Percentiles rank a stretch among this genome's conserved stretches.
Conservation (phyloP, 2,113 vertebrate species). For the Argyrosomus japonicus region DNA sequence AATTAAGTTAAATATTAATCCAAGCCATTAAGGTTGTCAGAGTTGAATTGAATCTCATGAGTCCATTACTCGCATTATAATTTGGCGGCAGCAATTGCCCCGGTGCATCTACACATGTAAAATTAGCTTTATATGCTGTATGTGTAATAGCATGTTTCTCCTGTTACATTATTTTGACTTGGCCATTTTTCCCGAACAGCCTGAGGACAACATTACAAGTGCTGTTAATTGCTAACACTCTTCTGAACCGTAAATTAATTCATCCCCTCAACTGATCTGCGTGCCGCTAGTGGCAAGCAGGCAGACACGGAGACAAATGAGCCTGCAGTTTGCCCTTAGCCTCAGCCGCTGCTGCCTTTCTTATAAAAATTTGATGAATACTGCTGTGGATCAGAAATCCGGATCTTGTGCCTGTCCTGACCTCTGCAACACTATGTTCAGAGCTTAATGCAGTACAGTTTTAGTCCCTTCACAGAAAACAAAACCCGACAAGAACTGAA, state of each 20-base stretch:
- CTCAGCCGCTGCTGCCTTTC: slow-evolving; percentile 17
- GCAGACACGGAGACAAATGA: slow-evolving; percentile 25
- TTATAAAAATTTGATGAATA: slow-evolving; percentile 53
- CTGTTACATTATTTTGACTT: slow-evolving; percentile 22
- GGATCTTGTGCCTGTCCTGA: too few species aligned
- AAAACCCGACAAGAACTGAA: too few species aligned
- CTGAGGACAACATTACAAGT: slow-evolving; percentile 38
- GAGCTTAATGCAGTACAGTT: too few species aligned
- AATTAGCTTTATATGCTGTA: slow-evolving; percentile 3
- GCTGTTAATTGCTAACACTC: slow-evolving; percentile 58
- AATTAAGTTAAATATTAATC: background rate
- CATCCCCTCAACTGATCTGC: slow-evolving; percentile 33
- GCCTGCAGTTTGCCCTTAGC: slow-evolving; percentile 34
- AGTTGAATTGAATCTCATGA: slow-evolving; percentile 26
- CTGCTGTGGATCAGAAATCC: background rate
- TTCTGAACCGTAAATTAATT: slow-evolving; percentile 55
- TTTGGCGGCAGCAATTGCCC: slow-evolving; percentile 18
- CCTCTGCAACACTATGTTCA: too few species aligned
- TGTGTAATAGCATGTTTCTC: slow-evolving; percentile 23
- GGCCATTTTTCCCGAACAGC: slow-evolving; percentile 30
- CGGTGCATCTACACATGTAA: background rate
- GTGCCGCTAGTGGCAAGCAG: slow-evolving; percentile 39
- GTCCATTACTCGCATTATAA: slow-evolving; percentile 10
- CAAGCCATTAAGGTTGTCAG: slow-evolving; percentile 10
- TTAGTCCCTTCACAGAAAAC: too few species aligned